Conservation (phyloP, 2,113 vertebrate species). For the Macrotis lagotis region DNA sequence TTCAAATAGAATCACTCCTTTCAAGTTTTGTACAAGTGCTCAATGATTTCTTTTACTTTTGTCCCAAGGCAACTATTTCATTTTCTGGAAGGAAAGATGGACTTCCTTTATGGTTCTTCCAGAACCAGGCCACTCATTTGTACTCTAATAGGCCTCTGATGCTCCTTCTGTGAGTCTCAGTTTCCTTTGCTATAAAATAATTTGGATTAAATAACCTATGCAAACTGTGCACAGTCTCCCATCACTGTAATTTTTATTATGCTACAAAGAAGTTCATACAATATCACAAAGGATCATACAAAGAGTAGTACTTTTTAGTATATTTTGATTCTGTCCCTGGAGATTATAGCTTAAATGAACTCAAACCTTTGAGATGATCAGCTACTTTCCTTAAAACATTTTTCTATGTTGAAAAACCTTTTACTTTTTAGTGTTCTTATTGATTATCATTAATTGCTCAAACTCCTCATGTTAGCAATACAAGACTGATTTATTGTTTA, state of each 20-base stretch:
- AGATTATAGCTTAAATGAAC: neutral
- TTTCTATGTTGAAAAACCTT: neutral
- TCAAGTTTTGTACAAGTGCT: neutral
- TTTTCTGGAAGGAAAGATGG: neutral
- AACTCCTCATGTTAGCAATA: slow-evolving; percentile 63
- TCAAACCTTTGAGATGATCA: neutral
- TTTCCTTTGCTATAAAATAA: neutral
- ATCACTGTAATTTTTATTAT: neutral
- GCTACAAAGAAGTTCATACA: neutral
- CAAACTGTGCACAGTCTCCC: no score
- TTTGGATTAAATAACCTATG: neutral
- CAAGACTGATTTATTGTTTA: slow-evolving; percentile 64
- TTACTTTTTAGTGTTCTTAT: slow-evolving; percentile 51
- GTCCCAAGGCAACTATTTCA: neutral
- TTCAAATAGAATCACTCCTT: neutral
- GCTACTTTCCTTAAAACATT: neutral
- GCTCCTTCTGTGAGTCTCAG: neutral
- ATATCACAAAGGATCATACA: neutral
- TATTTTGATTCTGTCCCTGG: neutral
- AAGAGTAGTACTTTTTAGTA: neutral
- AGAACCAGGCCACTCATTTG: neutral
- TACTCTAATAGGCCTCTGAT: neutral
- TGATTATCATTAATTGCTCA: slow-evolving; percentile 72
- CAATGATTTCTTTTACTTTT: neutral
- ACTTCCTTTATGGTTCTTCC: neutral